Base-by-base conservation (phyloP, 2,797 vertebrate genomes). In the Sebastes jordani region DNA sequence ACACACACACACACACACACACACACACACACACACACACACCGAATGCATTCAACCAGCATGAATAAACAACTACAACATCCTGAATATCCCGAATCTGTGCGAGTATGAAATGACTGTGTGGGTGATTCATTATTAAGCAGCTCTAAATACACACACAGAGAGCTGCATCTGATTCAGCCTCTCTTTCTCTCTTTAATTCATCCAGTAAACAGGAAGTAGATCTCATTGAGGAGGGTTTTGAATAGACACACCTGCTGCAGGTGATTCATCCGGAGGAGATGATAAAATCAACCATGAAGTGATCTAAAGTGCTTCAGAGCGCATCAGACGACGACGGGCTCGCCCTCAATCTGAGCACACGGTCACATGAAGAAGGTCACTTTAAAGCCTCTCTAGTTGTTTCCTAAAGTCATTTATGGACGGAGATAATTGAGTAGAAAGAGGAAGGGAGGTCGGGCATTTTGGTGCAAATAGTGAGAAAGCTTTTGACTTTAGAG, bases 171-270 rank as follows among this genome's bases (percentile, higher is more conserved):
- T 42, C 14, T 16, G 5, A 42, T 42, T 42, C 38, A 42, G 38
- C 38, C 11, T 36, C 34, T 36, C 38, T 14, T 14, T 3, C 16
- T 49, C 46, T 18, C 46, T 49, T 49, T 20, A 25, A 55, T 62
- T 79, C 54, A 49, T 55, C 32, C 7, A 5, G 59, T 55, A 36
- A 74, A 56, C 69, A 66, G 66, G 80, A 82, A 61, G 71, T 52
- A 3, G 42, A 38, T 34, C 20, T 78, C 38, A 22, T 5, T 56
- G 38, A 42, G 38, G 65, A 63, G 29, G 30, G 25, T 49, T n/a
- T 66, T 70, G 64, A 77, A 63, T 54, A 29, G 71, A 84, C n/a
- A 68, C 88, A 89, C 78, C 88, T 87, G 89, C 84, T 2, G 78
- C 72, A 80, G 88, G 69, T 86, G 9, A 55, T 27, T 67, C 64